A percentile compares a stretch with the other conserved stretches of the same genome.
phyloP scores from a whole-genome alignment of 2,888 invertebrate genomes.

The Drosophila algonquin region DNA sequence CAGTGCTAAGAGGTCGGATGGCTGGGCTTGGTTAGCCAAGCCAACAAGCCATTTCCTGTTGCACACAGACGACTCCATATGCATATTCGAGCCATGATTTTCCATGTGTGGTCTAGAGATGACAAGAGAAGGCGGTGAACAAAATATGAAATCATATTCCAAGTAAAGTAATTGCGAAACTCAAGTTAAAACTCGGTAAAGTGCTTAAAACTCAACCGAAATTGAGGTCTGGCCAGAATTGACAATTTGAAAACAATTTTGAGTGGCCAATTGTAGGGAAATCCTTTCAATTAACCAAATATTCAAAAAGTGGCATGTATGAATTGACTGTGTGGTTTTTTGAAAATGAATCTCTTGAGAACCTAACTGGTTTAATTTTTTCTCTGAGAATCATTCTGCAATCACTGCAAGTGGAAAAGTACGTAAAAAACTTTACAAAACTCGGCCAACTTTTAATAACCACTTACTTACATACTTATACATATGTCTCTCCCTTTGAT shows the following conservation, averaged over 20 bases:
- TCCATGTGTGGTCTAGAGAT: conserved; percentile 27
- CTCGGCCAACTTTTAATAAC: not conserved
- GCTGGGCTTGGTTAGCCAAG: conserved; percentile 76
- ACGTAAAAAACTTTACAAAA: not conserved
- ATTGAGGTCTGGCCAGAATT: not conserved
- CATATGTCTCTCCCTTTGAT: not conserved
- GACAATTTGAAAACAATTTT: not conserved
- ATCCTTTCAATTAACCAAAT: not conserved
- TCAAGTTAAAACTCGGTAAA: too few species aligned
- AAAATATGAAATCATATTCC: not conserved
- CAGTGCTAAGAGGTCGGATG: conserved; percentile 60
- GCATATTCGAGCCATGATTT: conserved; percentile 25
- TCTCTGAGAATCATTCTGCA: not conserved
- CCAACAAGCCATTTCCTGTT: conserved; percentile 79
- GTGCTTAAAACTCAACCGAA: too few species aligned
- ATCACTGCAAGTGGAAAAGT: too few species aligned
- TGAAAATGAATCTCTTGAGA: not conserved
- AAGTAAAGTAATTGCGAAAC: not conserved
- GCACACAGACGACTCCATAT: conserved; percentile 41
- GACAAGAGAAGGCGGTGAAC: not conserved
- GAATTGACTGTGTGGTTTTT: too few species aligned
- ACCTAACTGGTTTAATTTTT: not conserved
- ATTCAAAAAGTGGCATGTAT: not conserved
- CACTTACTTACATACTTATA: not conserved
- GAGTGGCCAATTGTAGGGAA: too few species aligned